A percentile compares a stretch with the other conserved stretches of the same genome.
Conservation (phyloP, 2,797 vertebrate genomes). For the Dallia pectoralis region DNA sequence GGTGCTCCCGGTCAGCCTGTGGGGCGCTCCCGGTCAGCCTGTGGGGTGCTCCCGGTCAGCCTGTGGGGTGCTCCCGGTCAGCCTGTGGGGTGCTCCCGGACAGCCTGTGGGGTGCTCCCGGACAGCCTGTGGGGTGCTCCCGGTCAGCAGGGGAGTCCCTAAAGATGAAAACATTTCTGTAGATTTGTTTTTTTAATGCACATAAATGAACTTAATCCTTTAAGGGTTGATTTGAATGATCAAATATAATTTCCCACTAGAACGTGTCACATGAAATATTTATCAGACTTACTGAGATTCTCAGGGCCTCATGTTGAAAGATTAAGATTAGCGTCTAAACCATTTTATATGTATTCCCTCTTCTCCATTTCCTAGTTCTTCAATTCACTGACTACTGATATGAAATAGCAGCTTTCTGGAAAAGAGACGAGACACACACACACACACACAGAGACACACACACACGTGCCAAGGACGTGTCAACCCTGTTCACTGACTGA, state of each 20-base stretch:
- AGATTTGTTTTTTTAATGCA: not conserved
- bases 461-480: not conserved
- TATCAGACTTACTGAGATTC: not conserved
- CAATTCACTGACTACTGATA: conserved; percentile 4
- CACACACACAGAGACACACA: not conserved
- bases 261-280: conserved; percentile 24
- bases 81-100: no score
- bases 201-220: conserved; percentile 9
- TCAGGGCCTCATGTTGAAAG: conserved; percentile 5
- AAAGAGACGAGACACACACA: not conserved
- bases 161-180: no score
- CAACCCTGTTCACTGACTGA: not conserved
- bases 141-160: no score
- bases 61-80: no score
- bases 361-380: not conserved
- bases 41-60: no score
- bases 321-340: conserved; percentile 14
- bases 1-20: no score
- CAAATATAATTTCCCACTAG: conserved; percentile 14
- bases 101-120: no score
- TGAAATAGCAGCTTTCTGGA: conserved; percentile 9
- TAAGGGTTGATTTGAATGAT: conserved; percentile 23
- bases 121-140: no score
- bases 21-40: no score
- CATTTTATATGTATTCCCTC: not conserved